Conservation (phyloP, 2,797 vertebrate species). For the Sebastes oblongus region DNA sequence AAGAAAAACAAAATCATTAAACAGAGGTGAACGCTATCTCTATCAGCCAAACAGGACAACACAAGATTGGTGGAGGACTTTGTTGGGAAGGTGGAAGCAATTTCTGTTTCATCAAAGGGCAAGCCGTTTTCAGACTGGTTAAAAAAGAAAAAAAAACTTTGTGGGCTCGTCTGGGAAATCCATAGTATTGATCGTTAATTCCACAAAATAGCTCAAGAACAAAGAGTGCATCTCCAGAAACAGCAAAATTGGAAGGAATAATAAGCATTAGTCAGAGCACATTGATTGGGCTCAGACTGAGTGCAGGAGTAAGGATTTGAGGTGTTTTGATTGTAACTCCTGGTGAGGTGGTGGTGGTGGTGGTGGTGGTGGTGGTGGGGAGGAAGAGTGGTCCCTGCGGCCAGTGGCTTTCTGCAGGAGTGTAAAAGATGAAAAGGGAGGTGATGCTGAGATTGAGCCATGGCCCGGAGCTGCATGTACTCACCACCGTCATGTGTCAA, state of each 20-base stretch:
- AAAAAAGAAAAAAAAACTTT: not conserved
- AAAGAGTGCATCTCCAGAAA: slow-evolving; percentile 43
- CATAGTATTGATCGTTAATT: slow-evolving; percentile 61
- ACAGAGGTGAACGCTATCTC: slow-evolving; percentile 10
- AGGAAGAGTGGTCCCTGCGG: not conserved
- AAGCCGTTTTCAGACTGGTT: slow-evolving; percentile 19
- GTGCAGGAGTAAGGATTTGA: not conserved
- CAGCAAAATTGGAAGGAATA: slow-evolving; percentile 21
- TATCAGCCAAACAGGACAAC: not conserved
- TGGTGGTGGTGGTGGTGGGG: not conserved
- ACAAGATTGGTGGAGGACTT: not conserved
- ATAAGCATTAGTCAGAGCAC: slow-evolving; percentile 28
- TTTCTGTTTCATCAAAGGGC: slow-evolving; percentile 31
- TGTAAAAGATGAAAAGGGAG: slow-evolving; percentile 52
- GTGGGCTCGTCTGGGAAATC: slow-evolving; percentile 44
- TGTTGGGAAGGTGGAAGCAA: not conserved
- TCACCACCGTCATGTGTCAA: slow-evolving; percentile 46
- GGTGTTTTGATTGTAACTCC: slow-evolving; percentile 32
- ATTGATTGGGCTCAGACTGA: slow-evolving; percentile 30
- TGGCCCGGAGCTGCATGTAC: slow-evolving; percentile 9
- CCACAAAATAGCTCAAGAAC: slow-evolving; percentile 35
- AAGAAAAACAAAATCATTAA: slow-evolving; percentile 27
- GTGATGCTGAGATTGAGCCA: slow-evolving; percentile 31
- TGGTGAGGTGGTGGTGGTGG: not conserved
- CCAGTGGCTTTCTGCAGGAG: slow-evolving; percentile 30